Base-by-base conservation (phyloP, 2,797 vertebrate genomes). In the Mycteria americana region DNA sequence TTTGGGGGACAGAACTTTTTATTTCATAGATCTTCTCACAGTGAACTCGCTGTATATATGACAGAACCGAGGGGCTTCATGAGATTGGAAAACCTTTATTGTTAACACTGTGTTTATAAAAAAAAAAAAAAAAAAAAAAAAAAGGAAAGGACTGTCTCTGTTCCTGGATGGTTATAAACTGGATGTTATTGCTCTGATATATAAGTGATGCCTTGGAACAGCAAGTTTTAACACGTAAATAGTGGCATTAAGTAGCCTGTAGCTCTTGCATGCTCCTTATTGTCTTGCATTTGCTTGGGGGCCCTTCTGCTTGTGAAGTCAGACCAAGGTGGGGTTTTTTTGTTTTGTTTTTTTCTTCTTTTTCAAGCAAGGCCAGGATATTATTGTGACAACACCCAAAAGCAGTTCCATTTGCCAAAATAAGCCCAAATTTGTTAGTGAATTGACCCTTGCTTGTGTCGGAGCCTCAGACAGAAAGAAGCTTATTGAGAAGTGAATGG, bases 381-480 rank as follows among this genome's bases (percentile, higher is more conserved):
- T 85, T 91, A 53, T 69, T 93, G 65, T 94, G 37, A 88, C 50
- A 94, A 94, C 59, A 85, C 72, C 37, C 88, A 70, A 88, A 88
- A 88, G 60, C 89, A 67, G 69, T 92, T 94, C 51, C 21, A 18
- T 85, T 93, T 96, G 86, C 90, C 92, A 96, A 95, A 96, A 74
- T 92, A 94, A 92, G 76, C 78, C 77, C 63, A 76, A 67, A 78
- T 91, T 92, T 95, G 22, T 88, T 79, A 74, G 75, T 60, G 82
- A 73, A 35, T 75, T 89, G 72, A 95, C 53, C 88, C 46, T 84
- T 93, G 70, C 93, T 93, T 95, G 77, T 88, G 65, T 93, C 8
- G 11, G 62, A 95, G 88, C 78, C 74, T 94, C 87, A 69, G 46
- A 75, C 39, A 76, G 48, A 93, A 88, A 95, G 62, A 67, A 92